Conservation (phyloP, 2,797 vertebrate genomes). For the Hippopotamyrus pictus region DNA sequence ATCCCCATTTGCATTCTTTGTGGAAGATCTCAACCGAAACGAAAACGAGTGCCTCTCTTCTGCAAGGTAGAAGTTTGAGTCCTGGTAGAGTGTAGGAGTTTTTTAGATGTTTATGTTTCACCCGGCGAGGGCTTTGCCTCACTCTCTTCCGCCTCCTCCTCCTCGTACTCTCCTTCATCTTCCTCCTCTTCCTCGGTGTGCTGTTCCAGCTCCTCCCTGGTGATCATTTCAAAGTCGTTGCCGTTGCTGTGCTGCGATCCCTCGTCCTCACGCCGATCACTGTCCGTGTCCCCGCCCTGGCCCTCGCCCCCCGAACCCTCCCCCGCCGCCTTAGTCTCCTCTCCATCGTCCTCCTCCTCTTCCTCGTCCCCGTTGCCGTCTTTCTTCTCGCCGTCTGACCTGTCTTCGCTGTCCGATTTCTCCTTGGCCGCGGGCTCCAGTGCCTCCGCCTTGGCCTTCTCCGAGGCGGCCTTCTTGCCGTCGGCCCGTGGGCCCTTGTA, state of each 20-base stretch:
- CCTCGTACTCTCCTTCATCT: conserved; percentile 57
- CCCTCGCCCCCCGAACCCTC: conserved; percentile 60
- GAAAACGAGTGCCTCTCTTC: conserved; percentile 63
- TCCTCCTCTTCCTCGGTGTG: conserved; percentile 82
- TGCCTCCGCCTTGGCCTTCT: conserved; percentile 63
- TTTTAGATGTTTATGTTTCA: conserved; percentile 74
- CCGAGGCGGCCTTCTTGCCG: conserved; percentile 71
- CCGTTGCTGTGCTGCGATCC: conserved; percentile 98
- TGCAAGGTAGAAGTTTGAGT: conserved; percentile 44
- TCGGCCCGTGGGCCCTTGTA: conserved; percentile 87
- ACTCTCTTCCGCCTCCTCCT: conserved; percentile 38
- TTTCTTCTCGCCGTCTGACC: conserved; percentile 55
- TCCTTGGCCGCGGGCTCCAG: conserved; percentile 87
- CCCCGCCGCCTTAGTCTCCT: conserved; percentile 51
- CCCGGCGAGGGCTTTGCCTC: conserved; percentile 66
- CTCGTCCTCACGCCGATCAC: conserved; percentile 89
- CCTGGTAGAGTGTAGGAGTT: conserved; percentile 47
- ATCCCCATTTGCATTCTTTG: conserved; percentile 43
- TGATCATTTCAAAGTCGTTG: conserved; percentile 99
- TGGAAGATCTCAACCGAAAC: conserved; percentile 68
- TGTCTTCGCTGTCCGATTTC: conserved; percentile 61
- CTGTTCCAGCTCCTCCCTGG: conserved; percentile 96
- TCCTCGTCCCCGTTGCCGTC: conserved; percentile 60
- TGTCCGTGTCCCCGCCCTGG: conserved; percentile 79
- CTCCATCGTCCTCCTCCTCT: conserved; percentile 54